Percentiles rank a stretch among this genome's conserved stretches.
Conservation (phyloP, 2,797 vertebrate genomes). For the Sebastes goodei region DNA sequence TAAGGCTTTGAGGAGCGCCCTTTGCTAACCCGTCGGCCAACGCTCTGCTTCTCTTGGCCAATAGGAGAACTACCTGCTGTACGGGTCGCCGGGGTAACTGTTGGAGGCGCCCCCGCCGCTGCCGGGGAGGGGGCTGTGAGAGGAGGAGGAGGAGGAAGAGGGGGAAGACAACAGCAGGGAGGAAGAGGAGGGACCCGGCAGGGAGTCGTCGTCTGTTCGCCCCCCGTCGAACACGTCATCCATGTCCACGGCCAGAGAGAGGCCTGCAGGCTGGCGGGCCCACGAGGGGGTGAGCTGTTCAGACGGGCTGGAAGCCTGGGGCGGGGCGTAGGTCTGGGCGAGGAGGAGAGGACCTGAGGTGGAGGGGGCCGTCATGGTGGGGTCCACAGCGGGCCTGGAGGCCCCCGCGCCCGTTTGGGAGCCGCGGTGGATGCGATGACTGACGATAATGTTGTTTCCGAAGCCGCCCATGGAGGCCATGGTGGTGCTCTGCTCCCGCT, state of each 20-base stretch:
- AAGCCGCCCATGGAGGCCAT: constrained; percentile 99
- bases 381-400: constrained; percentile 27
- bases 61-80: constrained; percentile 80
- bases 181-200: constrained; percentile 64
- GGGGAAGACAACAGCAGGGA: constrained; percentile 60
- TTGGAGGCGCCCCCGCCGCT: constrained; percentile 23
- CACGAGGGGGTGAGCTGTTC: constrained; percentile 35
- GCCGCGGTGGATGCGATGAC: constrained; percentile 96
- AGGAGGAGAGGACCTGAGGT: constrained; percentile 56
- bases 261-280: constrained; percentile 27
- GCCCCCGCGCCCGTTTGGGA: constrained; percentile 92
- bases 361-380: constrained; percentile 58
- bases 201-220: constrained; percentile 50
- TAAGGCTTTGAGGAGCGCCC: constrained; percentile 69
- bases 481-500: constrained; percentile 98
- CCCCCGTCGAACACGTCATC: constrained; percentile 70
- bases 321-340: not conserved
- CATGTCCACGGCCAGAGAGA: constrained; percentile 44
- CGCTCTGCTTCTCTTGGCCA: constrained; percentile 16
- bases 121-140: constrained; percentile 54
- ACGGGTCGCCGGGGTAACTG: constrained; percentile 76
- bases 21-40: not conserved
- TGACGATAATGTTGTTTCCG: constrained; percentile 98
- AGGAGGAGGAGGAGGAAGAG: constrained; percentile 52
- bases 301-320: constrained; percentile 2